phyloP scores from a whole-genome alignment of 2,888 invertebrate genomes.

The Saturnia pavonia region DNA sequence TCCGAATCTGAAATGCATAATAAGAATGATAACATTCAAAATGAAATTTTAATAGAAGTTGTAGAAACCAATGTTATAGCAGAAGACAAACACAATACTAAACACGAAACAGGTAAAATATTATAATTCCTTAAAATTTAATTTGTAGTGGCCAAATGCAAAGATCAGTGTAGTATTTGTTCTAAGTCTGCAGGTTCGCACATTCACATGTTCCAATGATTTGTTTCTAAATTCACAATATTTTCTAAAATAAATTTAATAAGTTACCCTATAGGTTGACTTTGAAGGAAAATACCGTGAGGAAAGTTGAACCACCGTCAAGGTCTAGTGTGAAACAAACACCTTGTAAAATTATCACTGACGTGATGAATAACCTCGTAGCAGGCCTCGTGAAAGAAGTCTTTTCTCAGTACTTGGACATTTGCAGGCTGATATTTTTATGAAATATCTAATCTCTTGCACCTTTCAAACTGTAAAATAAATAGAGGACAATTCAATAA shows the following conservation, averaged over 20 bases:
- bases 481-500: neutral
- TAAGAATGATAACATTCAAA: constrained; percentile 82
- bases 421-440: neutral
- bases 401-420: neutral
- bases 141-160: neutral
- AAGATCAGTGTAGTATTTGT: neutral
- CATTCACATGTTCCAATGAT: neutral
- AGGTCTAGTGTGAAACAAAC: no score
- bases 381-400: neutral
- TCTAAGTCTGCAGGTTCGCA: neutral
- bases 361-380: neutral
- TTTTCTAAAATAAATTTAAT: no score
- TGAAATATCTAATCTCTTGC: neutral
- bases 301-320: no score
- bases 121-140: neutral
- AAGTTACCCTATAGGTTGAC: no score
- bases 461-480: no score
- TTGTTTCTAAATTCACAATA: no score
- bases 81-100: constrained; percentile 76
- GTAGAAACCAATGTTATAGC: constrained; percentile 84
- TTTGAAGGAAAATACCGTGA: no score
- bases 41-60: constrained; percentile 85
- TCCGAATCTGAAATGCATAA: constrained; percentile 77
- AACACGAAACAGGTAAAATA: constrained; percentile 72
- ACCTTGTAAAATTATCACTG: neutral